Evolutionary conservation across 2,113 vertebrate species (phyloP).

Genomic region (Gnathonemus longibarbis): DNA sequence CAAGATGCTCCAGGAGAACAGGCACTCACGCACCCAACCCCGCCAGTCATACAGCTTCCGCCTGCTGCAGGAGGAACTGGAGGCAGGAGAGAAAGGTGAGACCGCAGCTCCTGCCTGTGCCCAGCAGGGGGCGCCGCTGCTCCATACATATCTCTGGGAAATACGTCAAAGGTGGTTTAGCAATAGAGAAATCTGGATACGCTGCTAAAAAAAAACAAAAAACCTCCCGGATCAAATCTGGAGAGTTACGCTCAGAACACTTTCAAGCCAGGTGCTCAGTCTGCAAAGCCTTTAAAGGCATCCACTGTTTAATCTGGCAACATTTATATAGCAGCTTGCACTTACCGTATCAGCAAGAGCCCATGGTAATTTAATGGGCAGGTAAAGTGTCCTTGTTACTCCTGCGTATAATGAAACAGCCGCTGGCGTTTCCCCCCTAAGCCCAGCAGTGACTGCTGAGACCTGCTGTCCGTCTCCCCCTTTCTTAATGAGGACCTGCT

Average conservation of each 20-base stretch:
- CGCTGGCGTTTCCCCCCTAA: neutral
- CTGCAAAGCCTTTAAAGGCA: neutral
- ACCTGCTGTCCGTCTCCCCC: neutral
- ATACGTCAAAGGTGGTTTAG: neutral
- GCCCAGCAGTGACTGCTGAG: neutral
- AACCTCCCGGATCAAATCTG: neutral
- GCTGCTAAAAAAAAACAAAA: neutral
- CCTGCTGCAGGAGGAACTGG: constrained; percentile 66
- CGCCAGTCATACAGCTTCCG: constrained; percentile 68
- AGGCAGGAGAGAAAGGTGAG: constrained; percentile 59
- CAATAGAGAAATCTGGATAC: neutral
- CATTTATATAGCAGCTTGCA: neutral
- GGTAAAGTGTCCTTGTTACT: neutral
- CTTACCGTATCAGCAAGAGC: neutral
- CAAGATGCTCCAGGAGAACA: constrained; percentile 68
- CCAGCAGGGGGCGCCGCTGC: neutral
- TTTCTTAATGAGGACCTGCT: neutral
- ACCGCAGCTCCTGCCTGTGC: neutral
- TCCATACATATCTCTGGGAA: neutral
- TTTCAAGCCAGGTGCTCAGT: neutral
- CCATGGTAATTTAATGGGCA: neutral
- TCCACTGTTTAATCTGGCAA: neutral
- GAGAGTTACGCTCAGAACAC: neutral
- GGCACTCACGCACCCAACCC: constrained; percentile 50
- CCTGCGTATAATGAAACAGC: neutral